A percentile compares a stretch with the other conserved stretches of the same genome.
phyloP scores from a whole-genome alignment of 2,888 invertebrate species.

The Pollenia labialis region DNA sequence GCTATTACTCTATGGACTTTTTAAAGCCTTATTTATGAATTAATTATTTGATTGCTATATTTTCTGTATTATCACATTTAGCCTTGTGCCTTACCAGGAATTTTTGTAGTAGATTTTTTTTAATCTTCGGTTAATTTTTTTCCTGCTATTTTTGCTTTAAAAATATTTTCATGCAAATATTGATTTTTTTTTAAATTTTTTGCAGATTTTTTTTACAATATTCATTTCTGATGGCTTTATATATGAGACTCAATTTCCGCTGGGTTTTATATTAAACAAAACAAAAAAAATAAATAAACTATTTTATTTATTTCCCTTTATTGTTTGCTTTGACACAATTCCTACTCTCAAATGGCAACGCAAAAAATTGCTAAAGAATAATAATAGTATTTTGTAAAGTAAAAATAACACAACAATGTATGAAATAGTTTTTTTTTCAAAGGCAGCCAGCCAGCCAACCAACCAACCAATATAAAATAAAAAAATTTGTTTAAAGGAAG shows the following conservation, averaged over 20 bases:
- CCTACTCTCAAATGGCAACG: constrained; percentile 30
- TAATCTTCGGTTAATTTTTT: constrained; percentile 30
- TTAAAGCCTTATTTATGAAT: constrained; percentile 17
- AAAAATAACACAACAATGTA: constrained; percentile 52
- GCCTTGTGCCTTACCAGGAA: background rate
- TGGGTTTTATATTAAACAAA: constrained; percentile 57
- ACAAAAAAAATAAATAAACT: constrained; percentile 8
- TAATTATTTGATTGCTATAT: no score
- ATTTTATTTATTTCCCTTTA: constrained; percentile 56
- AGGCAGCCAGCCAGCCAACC: constrained; percentile 26
- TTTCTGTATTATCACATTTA: background rate
- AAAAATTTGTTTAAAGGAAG: constrained; percentile 26
- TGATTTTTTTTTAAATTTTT: constrained; percentile 46
- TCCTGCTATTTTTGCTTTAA: constrained; percentile 3
- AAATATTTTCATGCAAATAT: constrained; percentile 42
- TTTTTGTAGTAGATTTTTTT: background rate
- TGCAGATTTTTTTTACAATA: background rate
- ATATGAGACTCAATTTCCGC: constrained; percentile 57
- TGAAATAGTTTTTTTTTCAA: constrained; percentile 34
- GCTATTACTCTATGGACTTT: background rate
- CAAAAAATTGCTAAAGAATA: constrained; percentile 24
- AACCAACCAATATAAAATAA: constrained; percentile 20
- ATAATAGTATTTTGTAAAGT: constrained; percentile 49
- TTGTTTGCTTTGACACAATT: constrained; percentile 59
- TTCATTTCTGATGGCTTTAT: constrained; percentile 23